Evolutionary conservation across 1,140 invertebrate genomes (phyloP).

Genomic region (Drosophila elegans): DNA sequence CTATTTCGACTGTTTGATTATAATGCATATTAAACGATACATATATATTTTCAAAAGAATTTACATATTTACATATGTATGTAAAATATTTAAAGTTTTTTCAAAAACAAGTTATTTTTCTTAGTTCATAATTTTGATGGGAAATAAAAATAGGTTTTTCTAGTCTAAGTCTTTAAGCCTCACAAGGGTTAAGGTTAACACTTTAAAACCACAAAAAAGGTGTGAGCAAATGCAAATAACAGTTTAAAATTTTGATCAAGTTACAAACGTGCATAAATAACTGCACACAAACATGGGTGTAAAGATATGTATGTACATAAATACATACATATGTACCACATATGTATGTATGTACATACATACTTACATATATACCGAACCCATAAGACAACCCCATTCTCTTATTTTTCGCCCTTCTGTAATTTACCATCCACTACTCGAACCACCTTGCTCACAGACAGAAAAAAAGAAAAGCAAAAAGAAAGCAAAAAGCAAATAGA

Average conservation of each 20-base stretch:
- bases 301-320: background rate
- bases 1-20: no score
- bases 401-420: slow-evolving; percentile 1
- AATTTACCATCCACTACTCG: background rate
- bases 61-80: no score
- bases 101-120: no score
- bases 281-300: slow-evolving; percentile 6
- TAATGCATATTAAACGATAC: no score
- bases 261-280: slow-evolving; percentile 26
- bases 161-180: no score
- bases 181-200: slow-evolving; percentile 3
- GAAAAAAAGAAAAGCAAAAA: slow-evolving; percentile 19
- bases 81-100: no score
- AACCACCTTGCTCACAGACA: slow-evolving; percentile 5
- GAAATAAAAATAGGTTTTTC: no score
- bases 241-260: slow-evolving; percentile 23
- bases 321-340: background rate
- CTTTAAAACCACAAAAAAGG: slow-evolving; percentile 1
- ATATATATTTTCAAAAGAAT: no score
- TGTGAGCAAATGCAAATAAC: slow-evolving; percentile 26
- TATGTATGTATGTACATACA: background rate
- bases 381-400: slow-evolving; percentile 20
- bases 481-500: slow-evolving; percentile 26
- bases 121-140: no score
- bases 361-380: background rate